A percentile compares a stretch with the other conserved stretches of the same genome.
Evolutionary conservation across 1,140 invertebrate species (phyloP).

Genomic region (Lerema accius): DNA sequence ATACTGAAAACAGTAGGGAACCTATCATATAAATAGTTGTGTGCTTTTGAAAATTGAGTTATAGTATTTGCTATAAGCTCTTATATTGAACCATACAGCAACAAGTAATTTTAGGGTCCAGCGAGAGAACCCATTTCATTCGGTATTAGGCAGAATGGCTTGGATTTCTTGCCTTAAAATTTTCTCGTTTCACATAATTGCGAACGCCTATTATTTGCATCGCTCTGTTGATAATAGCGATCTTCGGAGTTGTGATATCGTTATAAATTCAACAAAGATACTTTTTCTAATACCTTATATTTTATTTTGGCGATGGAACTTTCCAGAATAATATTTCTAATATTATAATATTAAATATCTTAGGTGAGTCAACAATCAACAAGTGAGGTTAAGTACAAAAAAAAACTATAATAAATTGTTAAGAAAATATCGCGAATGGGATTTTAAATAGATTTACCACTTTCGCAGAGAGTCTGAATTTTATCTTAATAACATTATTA

Average conservation of each 20-base stretch:
- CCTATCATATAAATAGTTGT: no score
- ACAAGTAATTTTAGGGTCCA: conserved; percentile 57
- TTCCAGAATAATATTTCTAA: no score
- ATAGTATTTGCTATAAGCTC: neutral
- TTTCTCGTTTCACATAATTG: conserved; percentile 73
- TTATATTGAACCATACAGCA: conserved; percentile 31
- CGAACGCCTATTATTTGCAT: conserved; percentile 53
- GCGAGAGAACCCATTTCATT: conserved; percentile 73
- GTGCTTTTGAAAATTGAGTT: neutral
- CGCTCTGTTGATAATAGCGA: neutral
- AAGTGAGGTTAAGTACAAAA: no score
- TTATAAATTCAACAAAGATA: neutral
- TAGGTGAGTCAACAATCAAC: no score
- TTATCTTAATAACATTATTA: neutral
- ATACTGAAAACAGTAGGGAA: no score
- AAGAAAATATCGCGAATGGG: no score
- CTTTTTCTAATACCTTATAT: neutral
- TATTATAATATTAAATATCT: no score
- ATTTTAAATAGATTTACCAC: no score
- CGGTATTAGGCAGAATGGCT: conserved; percentile 70
- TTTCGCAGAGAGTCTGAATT: no score
- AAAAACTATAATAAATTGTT: no score
- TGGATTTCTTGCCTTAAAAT: conserved; percentile 74
- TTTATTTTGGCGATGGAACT: neutral
- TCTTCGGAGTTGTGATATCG: neutral